Evolutionary conservation across 2,113 vertebrate genomes (phyloP).

Genomic region (Onychostoma macrolepis): DNA sequence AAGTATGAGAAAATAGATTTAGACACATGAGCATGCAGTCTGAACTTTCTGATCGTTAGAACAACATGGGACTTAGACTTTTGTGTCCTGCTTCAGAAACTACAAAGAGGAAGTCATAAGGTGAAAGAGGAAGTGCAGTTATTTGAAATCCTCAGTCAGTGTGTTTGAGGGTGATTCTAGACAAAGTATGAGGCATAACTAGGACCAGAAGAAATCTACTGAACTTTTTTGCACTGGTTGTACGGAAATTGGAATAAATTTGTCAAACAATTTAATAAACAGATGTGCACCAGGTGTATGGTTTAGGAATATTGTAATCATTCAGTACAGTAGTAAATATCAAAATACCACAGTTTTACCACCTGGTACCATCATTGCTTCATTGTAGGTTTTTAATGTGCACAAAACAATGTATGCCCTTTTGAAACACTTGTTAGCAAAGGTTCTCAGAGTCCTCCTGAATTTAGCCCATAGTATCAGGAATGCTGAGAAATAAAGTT

Average conservation of each 20-base stretch:
- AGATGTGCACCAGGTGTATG: not conserved
- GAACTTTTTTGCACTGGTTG: not conserved
- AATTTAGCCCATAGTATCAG: slow-evolving; percentile 39
- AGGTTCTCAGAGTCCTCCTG: slow-evolving; percentile 35
- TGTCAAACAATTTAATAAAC: not conserved
- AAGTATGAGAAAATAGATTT: not conserved
- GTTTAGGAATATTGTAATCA: not conserved
- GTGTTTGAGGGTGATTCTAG: not conserved
- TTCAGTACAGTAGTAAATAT: not conserved
- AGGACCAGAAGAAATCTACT: not conserved
- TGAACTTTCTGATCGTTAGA: not conserved
- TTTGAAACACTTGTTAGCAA: not conserved
- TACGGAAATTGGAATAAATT: not conserved
- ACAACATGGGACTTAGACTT: not conserved
- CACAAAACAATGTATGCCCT: not conserved
- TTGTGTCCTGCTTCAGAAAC: not conserved
- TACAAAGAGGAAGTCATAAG: not conserved
- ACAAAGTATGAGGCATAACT: not conserved
- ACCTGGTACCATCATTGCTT: not conserved
- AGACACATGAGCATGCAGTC: not conserved
- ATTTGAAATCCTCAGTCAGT: not conserved
- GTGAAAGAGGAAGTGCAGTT: slow-evolving; percentile 14
- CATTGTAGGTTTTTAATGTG: not conserved
- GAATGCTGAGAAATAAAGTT: slow-evolving; percentile 50
- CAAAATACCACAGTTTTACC: not conserved